Conservation (phyloP, 2,888 invertebrate genomes). For the Platynereis dumerilii region DNA sequence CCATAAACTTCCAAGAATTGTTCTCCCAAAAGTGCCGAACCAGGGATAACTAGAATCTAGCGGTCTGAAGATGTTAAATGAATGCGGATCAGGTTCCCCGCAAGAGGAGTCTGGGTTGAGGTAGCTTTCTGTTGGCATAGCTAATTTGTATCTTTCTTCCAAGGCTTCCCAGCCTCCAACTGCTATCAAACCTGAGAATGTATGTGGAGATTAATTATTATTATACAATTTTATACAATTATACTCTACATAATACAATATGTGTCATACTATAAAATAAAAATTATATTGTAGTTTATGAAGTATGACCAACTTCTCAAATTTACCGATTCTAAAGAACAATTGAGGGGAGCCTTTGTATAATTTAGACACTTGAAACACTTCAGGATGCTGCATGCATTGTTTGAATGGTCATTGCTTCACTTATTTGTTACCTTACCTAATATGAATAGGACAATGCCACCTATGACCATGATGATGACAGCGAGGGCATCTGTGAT, state of each 20-base stretch:
- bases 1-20: conserved; percentile 33
- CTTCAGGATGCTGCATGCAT: too few species aligned
- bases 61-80: conserved; percentile 32
- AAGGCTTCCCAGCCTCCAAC: conserved; percentile 34
- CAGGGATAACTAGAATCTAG: conserved; percentile 33
- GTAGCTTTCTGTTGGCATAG: conserved; percentile 32
- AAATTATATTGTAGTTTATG: too few species aligned
- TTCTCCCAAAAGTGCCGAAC: conserved; percentile 29
- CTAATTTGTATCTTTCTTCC: conserved; percentile 33
- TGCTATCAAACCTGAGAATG: conserved; percentile 29
- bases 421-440: too few species aligned
- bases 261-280: too few species aligned
- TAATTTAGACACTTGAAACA: too few species aligned
- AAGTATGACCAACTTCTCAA: too few species aligned
- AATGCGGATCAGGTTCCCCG: conserved; percentile 31
- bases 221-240: too few species aligned
- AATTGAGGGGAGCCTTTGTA: too few species aligned
- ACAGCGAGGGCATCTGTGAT: conserved; percentile 35
- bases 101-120: conserved; percentile 26
- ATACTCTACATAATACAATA: too few species aligned
- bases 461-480: conserved; percentile 32
- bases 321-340: too few species aligned
- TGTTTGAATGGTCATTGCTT: too few species aligned
- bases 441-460: conserved; percentile 27
- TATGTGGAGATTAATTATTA: too few species aligned